Base-by-base conservation (phyloP, 2,888 invertebrate genomes). In the Neoascia interrupta region DNA sequence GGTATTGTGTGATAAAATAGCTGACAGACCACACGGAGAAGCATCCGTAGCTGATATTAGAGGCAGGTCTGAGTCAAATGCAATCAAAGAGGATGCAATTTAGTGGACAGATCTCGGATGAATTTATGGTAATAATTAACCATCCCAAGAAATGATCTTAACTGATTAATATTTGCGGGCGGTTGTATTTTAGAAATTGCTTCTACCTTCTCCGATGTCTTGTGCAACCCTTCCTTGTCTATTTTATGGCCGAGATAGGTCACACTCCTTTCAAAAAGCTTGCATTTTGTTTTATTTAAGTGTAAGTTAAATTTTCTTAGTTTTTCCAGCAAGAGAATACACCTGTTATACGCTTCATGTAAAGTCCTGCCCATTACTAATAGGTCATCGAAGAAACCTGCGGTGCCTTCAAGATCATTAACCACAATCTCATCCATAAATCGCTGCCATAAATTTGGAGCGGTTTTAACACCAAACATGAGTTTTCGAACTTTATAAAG, bases 191-290 rank as follows among this genome's bases (percentile, higher is more conserved):
- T 68, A 1, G 83, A 5, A 8, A 86, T 85, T 0, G 82, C 83
- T 10, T 61, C 16, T 0, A 86, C 72, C 63, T 85, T 85, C 0
- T 75, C 76, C 0, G 74, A 39, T 54, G 82, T 81, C 21, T 82
- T 85, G 5, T 66, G 58, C 11, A 86, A 81, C 0, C 85, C 85
- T 1, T 83, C 23, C 11, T 70, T 81, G 11, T 81, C 74, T 31
- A 86, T 83, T 4, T 68, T 72, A 45, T 85, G 84, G 3, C 84
- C 85, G 6, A 64, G 51, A 19, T 41, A 64, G 31, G 34, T 41
- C 15, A 53, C 63, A 1, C 23, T 23, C 15, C 6, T 45, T 18
- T 23, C 26, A 39, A 23, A 34, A 10, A 23, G 3, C 16, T 31
- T 18, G 0, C 41, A 51, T 28, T 49, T 31, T 6, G 45, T 37